Base-by-base conservation (phyloP, 2,113 vertebrate genomes). In the Ailurus styani region DNA sequence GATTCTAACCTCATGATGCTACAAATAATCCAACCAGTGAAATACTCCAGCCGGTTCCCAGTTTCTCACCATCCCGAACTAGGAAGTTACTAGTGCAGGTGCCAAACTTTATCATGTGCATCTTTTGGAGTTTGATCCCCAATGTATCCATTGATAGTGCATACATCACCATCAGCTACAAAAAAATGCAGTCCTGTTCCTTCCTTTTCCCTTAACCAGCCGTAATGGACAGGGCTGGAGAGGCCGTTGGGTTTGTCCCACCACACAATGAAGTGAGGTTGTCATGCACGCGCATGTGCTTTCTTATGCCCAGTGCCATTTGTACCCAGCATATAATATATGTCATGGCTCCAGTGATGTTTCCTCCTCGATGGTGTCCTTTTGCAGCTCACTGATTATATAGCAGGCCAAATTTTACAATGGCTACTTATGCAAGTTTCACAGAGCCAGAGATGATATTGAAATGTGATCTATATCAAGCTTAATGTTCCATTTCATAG, bases 401-500 rank as follows among this genome's bases (percentile, higher is more conserved):
- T 1, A 90, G 64, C 31, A 47, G 62, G 17, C n/a, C 47, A 37
- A 8, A 64, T 81, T 85, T 68, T 66, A 68, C 11, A 68, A 62
- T 15, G 50, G 72, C 60, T 79, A 9, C 10, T 87, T 55, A 18
- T 23, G 40, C 31, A 54, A 82, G 37, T 90, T 91, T 40, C 13
- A 82, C 42, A 81, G 62, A 50, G 29, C 21, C 55, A 54, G 60
- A 13, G n/a, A 31, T 47, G 42, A 45, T 47, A 55, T n/a, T 73
- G 17, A 91, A 42, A 75, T 45, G 31, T 52, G 68, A 77, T 83
- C 78, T 54, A 13, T 60, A 62, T 86, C 62, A 55, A 81, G 50
- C 31, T 87, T 91, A 87, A 95, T 88, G 75, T 81, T 77, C 70
- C 70, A 54, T 92, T 92, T 91, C 78, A 89, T 54, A 86, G 60